phyloP scores from a whole-genome alignment of 2,113 vertebrate species.

The Neopipo cinnamomea region DNA sequence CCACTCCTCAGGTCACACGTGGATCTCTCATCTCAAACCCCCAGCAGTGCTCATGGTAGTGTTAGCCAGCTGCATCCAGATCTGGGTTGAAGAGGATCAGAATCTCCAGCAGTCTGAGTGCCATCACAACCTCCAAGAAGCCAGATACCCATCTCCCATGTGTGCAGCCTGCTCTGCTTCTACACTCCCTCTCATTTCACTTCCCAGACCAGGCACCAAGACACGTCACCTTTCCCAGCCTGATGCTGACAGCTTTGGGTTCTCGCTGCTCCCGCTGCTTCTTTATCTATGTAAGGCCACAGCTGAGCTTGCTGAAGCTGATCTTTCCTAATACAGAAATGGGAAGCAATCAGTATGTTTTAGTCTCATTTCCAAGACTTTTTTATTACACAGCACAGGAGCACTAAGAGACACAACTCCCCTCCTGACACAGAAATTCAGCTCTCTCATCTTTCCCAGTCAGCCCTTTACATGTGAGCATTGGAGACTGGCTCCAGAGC shows the following conservation, averaged over 20 bases:
- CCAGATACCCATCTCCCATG: rapidly evolving
- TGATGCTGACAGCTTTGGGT: rapidly evolving
- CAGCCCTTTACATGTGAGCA: background rate
- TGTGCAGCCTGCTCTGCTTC: rapidly evolving
- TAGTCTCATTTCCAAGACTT: background rate
- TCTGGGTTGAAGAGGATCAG: background rate
- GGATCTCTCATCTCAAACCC: background rate
- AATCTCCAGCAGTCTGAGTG: background rate
- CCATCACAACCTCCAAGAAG: background rate
- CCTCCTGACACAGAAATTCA: background rate
- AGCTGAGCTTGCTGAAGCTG: background rate
- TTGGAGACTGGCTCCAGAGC: background rate
- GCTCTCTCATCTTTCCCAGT: background rate
- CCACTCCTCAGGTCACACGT: background rate
- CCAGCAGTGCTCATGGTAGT: background rate
- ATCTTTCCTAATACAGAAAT: background rate
- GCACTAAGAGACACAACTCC: rapidly evolving
- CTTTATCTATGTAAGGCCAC: background rate
- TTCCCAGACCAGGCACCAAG: background rate
- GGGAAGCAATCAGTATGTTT: background rate
- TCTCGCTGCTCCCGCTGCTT: background rate
- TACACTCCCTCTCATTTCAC: background rate
- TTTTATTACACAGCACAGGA: background rate
- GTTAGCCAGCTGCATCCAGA: background rate
- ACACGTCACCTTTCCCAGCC: background rate